phyloP scores from a whole-genome alignment of 2,888 invertebrate genomes.

The Parnassius glacialis region DNA sequence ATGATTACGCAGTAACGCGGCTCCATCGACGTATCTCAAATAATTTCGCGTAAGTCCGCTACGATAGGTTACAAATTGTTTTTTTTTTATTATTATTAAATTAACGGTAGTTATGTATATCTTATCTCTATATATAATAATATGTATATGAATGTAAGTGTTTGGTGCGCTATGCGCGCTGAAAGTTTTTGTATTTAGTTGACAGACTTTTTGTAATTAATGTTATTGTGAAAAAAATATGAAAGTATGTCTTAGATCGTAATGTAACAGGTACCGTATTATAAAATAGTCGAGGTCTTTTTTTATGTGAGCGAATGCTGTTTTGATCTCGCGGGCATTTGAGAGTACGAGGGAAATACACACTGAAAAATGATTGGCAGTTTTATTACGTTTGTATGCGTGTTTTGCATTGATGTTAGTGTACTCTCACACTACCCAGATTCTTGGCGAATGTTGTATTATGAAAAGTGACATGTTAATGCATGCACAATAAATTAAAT shows the following conservation, averaged over 20 bases:
- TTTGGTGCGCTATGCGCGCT: slow-evolving; percentile 72
- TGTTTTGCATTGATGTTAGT: too few relatives aligned
- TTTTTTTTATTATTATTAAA: slow-evolving; percentile 47
- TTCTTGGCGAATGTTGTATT: too few relatives aligned
- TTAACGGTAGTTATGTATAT: slow-evolving; percentile 75
- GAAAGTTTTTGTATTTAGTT: slow-evolving; percentile 72
- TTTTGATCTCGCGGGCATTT: slow-evolving; percentile 75
- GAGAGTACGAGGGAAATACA: slow-evolving; percentile 62
- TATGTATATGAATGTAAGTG: slow-evolving; percentile 73
- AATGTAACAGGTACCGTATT: slow-evolving; percentile 56
- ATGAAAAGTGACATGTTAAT: too few relatives aligned
- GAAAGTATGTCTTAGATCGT: slow-evolving; percentile 61
- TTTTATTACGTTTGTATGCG: slow-evolving; percentile 42
- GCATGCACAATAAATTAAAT: too few relatives aligned
- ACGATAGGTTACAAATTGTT: slow-evolving; percentile 54
- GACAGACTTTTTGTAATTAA: slow-evolving; percentile 77
- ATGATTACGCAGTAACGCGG: slow-evolving; percentile 28
- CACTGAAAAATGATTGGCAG: slow-evolving; percentile 65
- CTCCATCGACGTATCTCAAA: slow-evolving; percentile 41
- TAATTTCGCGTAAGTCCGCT: slow-evolving; percentile 45
- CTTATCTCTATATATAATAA: slow-evolving; percentile 53
- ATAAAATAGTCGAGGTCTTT: slow-evolving; percentile 66
- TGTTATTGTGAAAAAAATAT: slow-evolving; percentile 61
- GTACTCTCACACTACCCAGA: too few relatives aligned
- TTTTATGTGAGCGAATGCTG: slow-evolving; percentile 74